Percentiles rank a stretch among this genome's conserved stretches.
phyloP scores from a whole-genome alignment of 92 coral and sea anemone species.

The Actinernus sp. region DNA sequence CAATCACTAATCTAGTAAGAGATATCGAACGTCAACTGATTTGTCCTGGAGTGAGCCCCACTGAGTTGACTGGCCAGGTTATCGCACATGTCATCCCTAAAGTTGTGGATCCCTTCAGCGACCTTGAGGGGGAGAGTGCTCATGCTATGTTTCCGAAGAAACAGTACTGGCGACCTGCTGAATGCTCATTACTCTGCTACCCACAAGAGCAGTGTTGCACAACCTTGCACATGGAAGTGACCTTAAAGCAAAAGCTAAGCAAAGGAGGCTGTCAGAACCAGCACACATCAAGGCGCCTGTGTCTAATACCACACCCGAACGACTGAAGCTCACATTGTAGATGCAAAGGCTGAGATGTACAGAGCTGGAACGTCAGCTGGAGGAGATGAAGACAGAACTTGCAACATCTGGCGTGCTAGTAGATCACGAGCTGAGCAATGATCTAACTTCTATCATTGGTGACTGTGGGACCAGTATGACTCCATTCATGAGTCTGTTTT shows the following conservation, averaged over 20 bases:
- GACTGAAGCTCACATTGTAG: background rate
- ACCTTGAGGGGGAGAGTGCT: background rate
- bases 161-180: slow-evolving; percentile 8
- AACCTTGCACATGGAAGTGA: no score
- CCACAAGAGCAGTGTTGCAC: background rate
- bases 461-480: slow-evolving; percentile 14
- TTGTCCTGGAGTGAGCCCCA: slow-evolving; percentile 53
- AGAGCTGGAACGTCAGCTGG: background rate
- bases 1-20: slow-evolving; percentile 27
- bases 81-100: slow-evolving; percentile 49
- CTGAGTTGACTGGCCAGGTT: slow-evolving; percentile 32
- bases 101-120: slow-evolving; percentile 44
- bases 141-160: slow-evolving; percentile 8
- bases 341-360: slow-evolving; percentile 5
- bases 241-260: background rate
- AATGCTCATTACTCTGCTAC: slow-evolving; percentile 5
- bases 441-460: slow-evolving; percentile 7
- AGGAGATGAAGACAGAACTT: background rate
- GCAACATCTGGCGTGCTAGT: background rate
- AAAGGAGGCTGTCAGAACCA: background rate
- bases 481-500: slow-evolving; percentile 59
- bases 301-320: background rate
- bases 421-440: slow-evolving; percentile 18
- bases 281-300: background rate
- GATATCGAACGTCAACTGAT: slow-evolving; percentile 8